Conservation (phyloP, 2,888 invertebrate species). For the Acleris sparsana region DNA sequence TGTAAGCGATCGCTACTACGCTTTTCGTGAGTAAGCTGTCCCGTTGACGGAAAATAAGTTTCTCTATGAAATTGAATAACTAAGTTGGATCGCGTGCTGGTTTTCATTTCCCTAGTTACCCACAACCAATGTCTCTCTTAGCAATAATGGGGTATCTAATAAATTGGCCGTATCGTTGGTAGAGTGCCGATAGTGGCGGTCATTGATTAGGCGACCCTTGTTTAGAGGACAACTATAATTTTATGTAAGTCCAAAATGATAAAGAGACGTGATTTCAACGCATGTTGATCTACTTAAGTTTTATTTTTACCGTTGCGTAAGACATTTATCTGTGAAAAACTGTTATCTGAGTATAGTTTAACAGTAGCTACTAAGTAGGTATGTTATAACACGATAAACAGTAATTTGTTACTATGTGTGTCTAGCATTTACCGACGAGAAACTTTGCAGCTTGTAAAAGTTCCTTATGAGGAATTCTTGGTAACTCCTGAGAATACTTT, state of each 20-base stretch:
- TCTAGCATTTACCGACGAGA: too few species aligned
- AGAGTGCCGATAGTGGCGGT: constrained; percentile 57
- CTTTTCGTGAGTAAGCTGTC: constrained; percentile 65
- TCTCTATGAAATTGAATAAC: constrained; percentile 76
- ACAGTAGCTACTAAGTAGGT: too few species aligned
- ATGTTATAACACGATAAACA: too few species aligned
- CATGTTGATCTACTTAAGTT: constrained; percentile 5
- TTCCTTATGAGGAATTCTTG: too few species aligned
- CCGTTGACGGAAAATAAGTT: constrained; percentile 70
- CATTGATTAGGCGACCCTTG: constrained; percentile 57
- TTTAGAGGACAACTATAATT: constrained; percentile 54
- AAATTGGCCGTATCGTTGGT: constrained; percentile 68
- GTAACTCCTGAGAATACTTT: too few species aligned
- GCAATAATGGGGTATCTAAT: constrained; percentile 64
- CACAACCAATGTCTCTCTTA: constrained; percentile 70
- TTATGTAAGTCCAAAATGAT: constrained; percentile 56
- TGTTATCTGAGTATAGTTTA: too few species aligned
- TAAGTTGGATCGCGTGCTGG: constrained; percentile 65
- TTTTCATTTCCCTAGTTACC: constrained; percentile 62
- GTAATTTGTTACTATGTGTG: too few species aligned
- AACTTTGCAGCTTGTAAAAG: too few species aligned
- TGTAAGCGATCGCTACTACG: constrained; percentile 59
- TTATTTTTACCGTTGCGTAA: not conserved
- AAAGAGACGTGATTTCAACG: constrained; percentile 44
- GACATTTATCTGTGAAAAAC: not conserved